Evolutionary conservation across 2,113 vertebrate genomes (phyloP).

Genomic region (Junco hyemalis): DNA sequence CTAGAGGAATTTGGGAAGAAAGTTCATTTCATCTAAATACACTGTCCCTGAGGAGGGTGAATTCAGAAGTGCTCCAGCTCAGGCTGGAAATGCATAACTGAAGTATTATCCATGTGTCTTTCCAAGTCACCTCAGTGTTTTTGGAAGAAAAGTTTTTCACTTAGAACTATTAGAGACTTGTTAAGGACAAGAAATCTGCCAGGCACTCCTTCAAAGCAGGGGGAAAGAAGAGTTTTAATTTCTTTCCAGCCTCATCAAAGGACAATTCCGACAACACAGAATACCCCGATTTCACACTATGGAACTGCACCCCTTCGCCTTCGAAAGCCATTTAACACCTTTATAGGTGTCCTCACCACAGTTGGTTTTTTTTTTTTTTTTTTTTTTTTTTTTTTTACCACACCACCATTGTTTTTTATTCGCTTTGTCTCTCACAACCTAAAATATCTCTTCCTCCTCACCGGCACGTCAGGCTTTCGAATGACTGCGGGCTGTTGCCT

Average conservation of each 20-base stretch:
- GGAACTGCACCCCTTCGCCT: neutral
- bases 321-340: neutral
- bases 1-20: neutral
- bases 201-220: neutral
- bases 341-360: neutral
- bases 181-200: neutral
- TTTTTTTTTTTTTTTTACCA: too few relatives aligned
- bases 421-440: neutral
- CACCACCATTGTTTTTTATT: neutral
- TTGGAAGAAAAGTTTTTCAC: neutral
- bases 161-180: neutral
- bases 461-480: neutral
- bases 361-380: neutral
- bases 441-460: slow-evolving; percentile 4
- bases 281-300: neutral
- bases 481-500: neutral
- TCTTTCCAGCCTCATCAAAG: neutral
- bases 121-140: neutral
- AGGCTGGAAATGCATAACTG: neutral
- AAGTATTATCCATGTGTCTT: neutral
- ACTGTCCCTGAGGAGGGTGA: neutral
- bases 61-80: neutral
- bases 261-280: neutral
- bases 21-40: neutral
- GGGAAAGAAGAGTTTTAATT: neutral